Evolutionary conservation across 2,797 vertebrate genomes (phyloP).

Genomic region (Hapalemur alaotrensis): DNA sequence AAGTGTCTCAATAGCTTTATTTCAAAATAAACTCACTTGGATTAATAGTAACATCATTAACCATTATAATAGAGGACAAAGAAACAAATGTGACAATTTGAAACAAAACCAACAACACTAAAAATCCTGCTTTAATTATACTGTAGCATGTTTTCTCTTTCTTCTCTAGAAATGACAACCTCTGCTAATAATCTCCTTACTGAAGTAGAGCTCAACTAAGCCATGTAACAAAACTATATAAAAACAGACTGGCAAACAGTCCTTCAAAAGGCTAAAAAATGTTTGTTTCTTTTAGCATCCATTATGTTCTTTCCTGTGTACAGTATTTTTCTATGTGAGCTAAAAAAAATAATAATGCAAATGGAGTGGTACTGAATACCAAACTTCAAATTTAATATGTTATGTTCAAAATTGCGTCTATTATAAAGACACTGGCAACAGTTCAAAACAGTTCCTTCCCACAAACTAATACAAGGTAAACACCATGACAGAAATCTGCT

Average conservation of each 20-base stretch:
- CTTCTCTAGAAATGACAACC: conserved; percentile 13
- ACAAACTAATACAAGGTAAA: conserved; percentile 29
- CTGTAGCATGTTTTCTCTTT: background rate
- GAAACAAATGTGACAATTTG: background rate
- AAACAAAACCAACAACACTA: conserved; percentile 12
- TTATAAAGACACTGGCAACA: conserved; percentile 3
- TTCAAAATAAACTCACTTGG: conserved; percentile 45
- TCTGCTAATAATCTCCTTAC: conserved; percentile 30
- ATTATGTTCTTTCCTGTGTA: conserved; percentile 12
- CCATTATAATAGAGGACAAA: background rate
- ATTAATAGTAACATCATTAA: conserved; percentile 22
- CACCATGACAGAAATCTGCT: background rate
- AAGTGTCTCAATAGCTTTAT: background rate
- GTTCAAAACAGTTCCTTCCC: background rate
- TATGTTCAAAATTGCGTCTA: background rate
- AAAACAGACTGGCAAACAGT: background rate
- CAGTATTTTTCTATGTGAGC: background rate
- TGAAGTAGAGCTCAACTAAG: background rate
- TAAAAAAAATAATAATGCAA: background rate
- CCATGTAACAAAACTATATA: background rate
- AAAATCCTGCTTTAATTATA: conserved; percentile 31
- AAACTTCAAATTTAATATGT: background rate
- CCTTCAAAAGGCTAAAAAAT: background rate
- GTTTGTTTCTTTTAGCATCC: background rate
- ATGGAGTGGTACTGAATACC: background rate